phyloP scores from a whole-genome alignment of 2,113 vertebrate genomes.

The Limnothrissa miodon region DNA sequence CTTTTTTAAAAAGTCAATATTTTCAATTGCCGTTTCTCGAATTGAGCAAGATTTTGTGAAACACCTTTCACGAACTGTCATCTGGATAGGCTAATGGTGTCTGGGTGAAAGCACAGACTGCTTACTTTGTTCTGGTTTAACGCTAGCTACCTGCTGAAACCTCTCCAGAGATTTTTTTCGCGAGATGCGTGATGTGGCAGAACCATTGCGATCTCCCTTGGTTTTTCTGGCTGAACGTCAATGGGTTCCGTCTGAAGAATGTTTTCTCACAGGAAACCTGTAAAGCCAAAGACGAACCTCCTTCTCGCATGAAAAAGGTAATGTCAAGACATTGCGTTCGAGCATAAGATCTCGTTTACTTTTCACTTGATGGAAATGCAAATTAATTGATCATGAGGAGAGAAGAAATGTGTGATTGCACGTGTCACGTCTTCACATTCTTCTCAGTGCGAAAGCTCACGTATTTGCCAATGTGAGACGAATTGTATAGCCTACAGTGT shows the following conservation, averaged over 20 bases:
- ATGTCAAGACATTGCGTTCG: not conserved
- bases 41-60: conserved; percentile 12
- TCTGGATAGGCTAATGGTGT: conserved; percentile 38
- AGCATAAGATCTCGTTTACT: not conserved
- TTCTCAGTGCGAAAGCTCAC: not conserved
- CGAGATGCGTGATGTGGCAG: conserved; percentile 36
- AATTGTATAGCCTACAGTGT: not conserved
- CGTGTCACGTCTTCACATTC: not conserved
- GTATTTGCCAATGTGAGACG: not conserved
- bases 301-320: not conserved
- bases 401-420: conserved; percentile 9
- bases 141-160: conserved; percentile 22
- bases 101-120: conserved; percentile 1
- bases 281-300: not conserved
- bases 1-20: not conserved
- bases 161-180: conserved; percentile 17
- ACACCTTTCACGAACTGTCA: conserved; percentile 24
- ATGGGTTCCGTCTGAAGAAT: conserved; percentile 25
- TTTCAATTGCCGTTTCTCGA: conserved; percentile 44
- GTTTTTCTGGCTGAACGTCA: conserved; percentile 28
- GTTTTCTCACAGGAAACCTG: conserved; percentile 21
- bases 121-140: conserved; percentile 5
- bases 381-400: not conserved
- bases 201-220: conserved; percentile 28
- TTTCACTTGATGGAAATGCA: conserved; percentile 9